Evolutionary conservation across 2,888 invertebrate species (phyloP), one percentile per base, ranked within the genome.

Genomic region (Leptopilina syphax): DNA sequence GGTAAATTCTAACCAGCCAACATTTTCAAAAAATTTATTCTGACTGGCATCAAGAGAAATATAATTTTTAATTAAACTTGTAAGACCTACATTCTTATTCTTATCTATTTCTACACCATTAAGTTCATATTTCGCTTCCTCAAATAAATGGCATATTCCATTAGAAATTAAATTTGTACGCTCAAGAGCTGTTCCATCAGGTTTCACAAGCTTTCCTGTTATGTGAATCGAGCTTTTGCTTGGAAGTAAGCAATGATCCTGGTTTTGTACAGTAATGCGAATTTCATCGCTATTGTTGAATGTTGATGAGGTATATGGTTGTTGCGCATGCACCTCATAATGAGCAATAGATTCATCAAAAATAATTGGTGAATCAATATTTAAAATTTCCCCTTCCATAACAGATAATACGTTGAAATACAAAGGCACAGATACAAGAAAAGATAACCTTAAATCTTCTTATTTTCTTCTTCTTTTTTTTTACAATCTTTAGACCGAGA

Each of bases 121-220:
- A 12, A 57, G 57, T 57, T 57, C 57, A 57, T 57, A 57, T n/a
- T 57, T 57, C 5, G 12, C 57, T 57, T 57, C 34, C 4, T 34
- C 34, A 34, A 34, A 34, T 34, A 34, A 34, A 4, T 34, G 34
- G 4, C 34, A 34, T n/a, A 57, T 57, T 1, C 57, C 57, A 57
- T 57, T 57, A 57, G 57, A 57, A 57, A 57, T n/a, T 57, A 57
- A 57, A n/a, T 57, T 12, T 57, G n/a, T 57, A n/a, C n/a, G 57
- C 57, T 12, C 13, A 5, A n/a, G 57, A 12, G 57, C 34, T 34
- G 34, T 57, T 57, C 57, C 57, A 57, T 57, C 57, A 12, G 9
- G 9, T 57, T 57, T 57, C n/a, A 57, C 57, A 12, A 57, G 57
- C 10, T 57, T 57, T 12, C 57, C 57, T 5, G 5, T 57, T 12